Conservation (phyloP, 2,888 invertebrate genomes). For the Troides oblongomaculatus region DNA sequence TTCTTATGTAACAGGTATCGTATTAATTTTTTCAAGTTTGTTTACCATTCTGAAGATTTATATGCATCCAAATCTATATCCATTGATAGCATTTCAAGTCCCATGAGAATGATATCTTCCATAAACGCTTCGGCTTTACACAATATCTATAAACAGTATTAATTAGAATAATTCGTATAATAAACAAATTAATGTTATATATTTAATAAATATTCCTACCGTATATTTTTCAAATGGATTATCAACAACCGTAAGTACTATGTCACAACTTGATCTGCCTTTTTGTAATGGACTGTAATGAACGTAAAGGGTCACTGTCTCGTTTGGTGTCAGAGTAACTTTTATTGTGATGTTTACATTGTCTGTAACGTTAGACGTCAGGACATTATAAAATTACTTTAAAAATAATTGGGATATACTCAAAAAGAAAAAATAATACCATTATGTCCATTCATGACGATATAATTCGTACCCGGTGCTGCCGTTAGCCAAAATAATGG, state of each 20-base stretch:
- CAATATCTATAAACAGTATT: constrained; percentile 45
- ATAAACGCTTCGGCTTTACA: constrained; percentile 73
- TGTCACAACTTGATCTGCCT: constrained; percentile 60
- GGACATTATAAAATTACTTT: constrained; percentile 5
- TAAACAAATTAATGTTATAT: neutral
- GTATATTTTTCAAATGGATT: constrained; percentile 70
- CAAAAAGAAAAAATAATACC: constrained; percentile 41
- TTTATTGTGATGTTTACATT: constrained; percentile 46
- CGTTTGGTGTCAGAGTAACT: constrained; percentile 49
- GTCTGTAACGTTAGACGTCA: constrained; percentile 43
- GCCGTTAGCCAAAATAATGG: constrained; percentile 60
- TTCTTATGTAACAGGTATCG: no score
- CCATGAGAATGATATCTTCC: constrained; percentile 68
- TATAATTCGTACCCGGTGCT: constrained; percentile 41
- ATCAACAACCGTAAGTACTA: constrained; percentile 56
- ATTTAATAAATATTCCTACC: constrained; percentile 41
- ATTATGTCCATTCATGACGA: constrained; percentile 43
- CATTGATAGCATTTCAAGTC: constrained; percentile 71
- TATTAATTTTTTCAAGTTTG: neutral
- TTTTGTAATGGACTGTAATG: constrained; percentile 61
- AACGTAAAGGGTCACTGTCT: constrained; percentile 48
- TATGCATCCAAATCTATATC: constrained; percentile 59
- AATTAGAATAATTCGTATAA: neutral
- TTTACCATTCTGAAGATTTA: constrained; percentile 50
- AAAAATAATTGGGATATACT: neutral